Conservation (phyloP, 2,888 invertebrate genomes). For the Helleia helle region DNA sequence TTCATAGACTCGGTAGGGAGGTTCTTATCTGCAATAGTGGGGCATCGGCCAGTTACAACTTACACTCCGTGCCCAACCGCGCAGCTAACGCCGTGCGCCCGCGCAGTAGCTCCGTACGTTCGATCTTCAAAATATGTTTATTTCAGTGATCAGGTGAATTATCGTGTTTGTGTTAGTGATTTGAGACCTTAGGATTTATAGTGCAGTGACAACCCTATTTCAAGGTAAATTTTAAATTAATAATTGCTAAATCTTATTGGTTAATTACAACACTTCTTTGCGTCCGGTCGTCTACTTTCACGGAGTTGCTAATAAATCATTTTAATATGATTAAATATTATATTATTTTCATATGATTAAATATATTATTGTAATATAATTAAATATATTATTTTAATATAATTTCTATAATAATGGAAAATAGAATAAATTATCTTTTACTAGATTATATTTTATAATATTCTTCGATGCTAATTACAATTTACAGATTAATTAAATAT, state of each 20-base stretch:
- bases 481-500: no score
- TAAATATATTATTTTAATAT: no score
- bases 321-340: no score
- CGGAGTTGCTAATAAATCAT: constrained; percentile 15
- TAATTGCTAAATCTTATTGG: constrained; percentile 27
- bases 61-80: constrained; percentile 48
- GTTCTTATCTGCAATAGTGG: constrained; percentile 34
- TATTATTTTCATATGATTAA: no score
- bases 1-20: neutral
- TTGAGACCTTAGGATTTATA: constrained; percentile 46
- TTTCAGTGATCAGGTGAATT: constrained; percentile 57
- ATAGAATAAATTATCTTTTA: no score
- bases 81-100: constrained; percentile 44
- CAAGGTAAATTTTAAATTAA: constrained; percentile 41
- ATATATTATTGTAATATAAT: no score
- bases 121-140: constrained; percentile 47
- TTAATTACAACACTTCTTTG: constrained; percentile 48
- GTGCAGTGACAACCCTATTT: constrained; percentile 36
- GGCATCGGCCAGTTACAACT: constrained; percentile 33
- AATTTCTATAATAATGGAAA: no score
- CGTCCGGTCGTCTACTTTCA: constrained; percentile 52
- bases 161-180: constrained; percentile 32
- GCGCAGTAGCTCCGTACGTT: constrained; percentile 31
- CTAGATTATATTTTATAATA: no score
- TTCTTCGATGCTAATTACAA: no score